phyloP scores from a whole-genome alignment of 2,113 vertebrate genomes.

The Takifugu bimaculatus region DNA sequence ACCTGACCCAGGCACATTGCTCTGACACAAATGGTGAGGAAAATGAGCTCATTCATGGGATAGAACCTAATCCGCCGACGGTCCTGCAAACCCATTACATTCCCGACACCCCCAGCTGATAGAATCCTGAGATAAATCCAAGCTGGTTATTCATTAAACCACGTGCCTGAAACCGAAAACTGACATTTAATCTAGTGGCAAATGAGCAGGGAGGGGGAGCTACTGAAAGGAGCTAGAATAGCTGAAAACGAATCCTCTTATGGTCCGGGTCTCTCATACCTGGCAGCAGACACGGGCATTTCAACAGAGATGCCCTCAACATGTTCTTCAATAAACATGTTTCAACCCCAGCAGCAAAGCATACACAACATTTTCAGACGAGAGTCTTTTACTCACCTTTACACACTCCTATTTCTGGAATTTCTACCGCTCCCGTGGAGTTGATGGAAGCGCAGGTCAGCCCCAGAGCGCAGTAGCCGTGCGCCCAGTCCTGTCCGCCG shows the following conservation, averaged over 20 bases:
- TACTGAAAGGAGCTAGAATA: slow-evolving; percentile 40
- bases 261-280: slow-evolving; percentile 38
- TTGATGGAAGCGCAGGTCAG: slow-evolving; percentile 73
- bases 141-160: slow-evolving; percentile 22
- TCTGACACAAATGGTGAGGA: slow-evolving; percentile 27
- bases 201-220: slow-evolving; percentile 24
- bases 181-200: slow-evolving; percentile 25
- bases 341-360: background rate
- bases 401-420: slow-evolving; percentile 73
- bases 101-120: background rate
- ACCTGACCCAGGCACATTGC: slow-evolving; percentile 23
- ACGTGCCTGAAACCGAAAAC: slow-evolving; percentile 6
- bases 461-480: slow-evolving; percentile 75
- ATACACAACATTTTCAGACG: background rate
- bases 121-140: background rate
- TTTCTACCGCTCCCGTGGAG: slow-evolving; percentile 44
- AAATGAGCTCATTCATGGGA: slow-evolving; percentile 34
- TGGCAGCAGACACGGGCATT: slow-evolving; percentile 31
- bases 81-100: too few species aligned
- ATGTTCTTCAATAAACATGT: background rate
- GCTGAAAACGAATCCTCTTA: slow-evolving; percentile 55
- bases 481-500: slow-evolving; percentile 73
- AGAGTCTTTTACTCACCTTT: slow-evolving; percentile 64
- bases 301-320: slow-evolving; percentile 30
- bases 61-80: background rate